Evolutionary conservation across 2,888 invertebrate species (phyloP), one percentile per base, ranked within the genome.

Genomic region (Encarsia formosa): DNA sequence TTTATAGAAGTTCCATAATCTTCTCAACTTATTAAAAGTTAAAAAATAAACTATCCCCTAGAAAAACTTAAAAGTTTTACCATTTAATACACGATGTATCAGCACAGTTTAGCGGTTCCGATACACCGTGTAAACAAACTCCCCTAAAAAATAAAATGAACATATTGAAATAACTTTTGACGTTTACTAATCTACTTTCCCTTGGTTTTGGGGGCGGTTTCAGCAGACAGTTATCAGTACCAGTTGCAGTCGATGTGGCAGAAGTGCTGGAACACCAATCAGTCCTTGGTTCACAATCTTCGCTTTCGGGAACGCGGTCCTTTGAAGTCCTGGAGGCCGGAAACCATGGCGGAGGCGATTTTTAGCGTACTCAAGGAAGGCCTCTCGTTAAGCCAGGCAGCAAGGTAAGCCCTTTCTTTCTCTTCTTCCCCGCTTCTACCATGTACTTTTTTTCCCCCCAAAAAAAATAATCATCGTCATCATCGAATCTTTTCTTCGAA

Each of bases 201-300:
- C 67, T 61, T 65, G 60, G 66, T 62, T 64, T 60, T 60, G 65
- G 69, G 69, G 67, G 62, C 65, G 69, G 69, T 70, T 69, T 59
- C 86, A 87, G 84, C 87, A 86, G 91, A 91, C 82, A 91, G 91
- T 81, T 93, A 93, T 82, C 92, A 93, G 77, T 92, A 92, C 77
- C 92, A 93, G 76, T 79, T 93, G 74, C 93, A 93, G 76, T 91
- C 90, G 52, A 90, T 92, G 87, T 93, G 93, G 93, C 92, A 93
- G 77, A 93, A 92, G 75, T 92, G 92, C 76, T 93, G 92, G 92
- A 92, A 89, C 76, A 91, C 91, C 62, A 91, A 91, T 76, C 92
- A 92, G 76, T 88, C 88, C 67, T 80, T 92, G 68, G 90, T 92
- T 63, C 92, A 92, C 77, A 91, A 92, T 74, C 78, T 93, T 69